Percentiles rank a stretch among this genome's conserved stretches.
Evolutionary conservation across 2,113 vertebrate genomes (phyloP).

Genomic region (Rhombomys opimus): DNA sequence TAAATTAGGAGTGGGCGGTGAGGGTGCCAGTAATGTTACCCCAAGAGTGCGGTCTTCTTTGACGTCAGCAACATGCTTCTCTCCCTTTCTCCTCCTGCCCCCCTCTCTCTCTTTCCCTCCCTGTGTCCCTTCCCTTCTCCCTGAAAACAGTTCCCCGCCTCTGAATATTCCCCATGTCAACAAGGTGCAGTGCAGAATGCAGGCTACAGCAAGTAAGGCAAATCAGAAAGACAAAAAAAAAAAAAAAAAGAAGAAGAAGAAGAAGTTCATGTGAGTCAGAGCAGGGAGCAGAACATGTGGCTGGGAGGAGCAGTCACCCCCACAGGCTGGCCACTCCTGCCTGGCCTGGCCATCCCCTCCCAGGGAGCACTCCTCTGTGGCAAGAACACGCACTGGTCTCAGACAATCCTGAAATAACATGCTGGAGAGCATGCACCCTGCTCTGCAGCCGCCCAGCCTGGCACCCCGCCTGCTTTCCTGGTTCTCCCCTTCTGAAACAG

Average conservation of each 20-base stretch:
- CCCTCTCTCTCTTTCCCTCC: not conserved
- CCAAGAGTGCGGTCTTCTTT: constrained; percentile 82
- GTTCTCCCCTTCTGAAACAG: not conserved
- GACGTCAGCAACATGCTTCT: constrained; percentile 82
- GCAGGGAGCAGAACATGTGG: constrained; percentile 69
- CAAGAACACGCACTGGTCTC: constrained; percentile 80
- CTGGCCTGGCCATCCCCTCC: constrained; percentile 78
- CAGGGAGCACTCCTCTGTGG: constrained; percentile 83
- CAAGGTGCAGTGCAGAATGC: constrained; percentile 37
- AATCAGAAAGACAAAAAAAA: constrained; percentile 68
- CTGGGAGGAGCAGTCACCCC: constrained; percentile 72
- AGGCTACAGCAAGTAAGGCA: not conserved
- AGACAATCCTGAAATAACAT: constrained; percentile 78
- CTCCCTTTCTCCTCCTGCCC: constrained; percentile 7
- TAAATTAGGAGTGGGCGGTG: constrained; percentile 85
- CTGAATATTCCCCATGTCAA: constrained; percentile 71
- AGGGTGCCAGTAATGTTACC: constrained; percentile 82
- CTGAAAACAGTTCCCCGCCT: constrained; percentile 60
- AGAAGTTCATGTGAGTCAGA: constrained; percentile 77
- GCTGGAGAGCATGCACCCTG: constrained; percentile 43
- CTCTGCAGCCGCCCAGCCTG: constrained; percentile 45
- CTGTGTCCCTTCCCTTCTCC: not conserved
- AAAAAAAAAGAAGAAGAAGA: constrained; percentile 72
- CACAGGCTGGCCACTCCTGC: constrained; percentile 55
- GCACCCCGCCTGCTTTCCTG: not conserved